Base-by-base conservation (phyloP, 2,113 vertebrate genomes). In the Crotalus helleri region DNA sequence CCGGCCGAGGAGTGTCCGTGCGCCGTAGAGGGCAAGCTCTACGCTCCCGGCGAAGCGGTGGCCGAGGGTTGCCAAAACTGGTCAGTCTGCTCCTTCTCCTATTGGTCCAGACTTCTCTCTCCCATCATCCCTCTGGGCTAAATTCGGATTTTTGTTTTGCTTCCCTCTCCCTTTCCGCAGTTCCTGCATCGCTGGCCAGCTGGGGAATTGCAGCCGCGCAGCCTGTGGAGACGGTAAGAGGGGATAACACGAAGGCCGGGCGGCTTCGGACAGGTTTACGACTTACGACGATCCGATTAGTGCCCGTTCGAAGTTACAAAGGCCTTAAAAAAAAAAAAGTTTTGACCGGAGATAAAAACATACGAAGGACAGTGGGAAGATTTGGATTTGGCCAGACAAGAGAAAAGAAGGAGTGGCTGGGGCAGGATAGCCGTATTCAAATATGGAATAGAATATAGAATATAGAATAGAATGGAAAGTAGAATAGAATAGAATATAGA, bases 11-110 rank as follows among this genome's bases (percentile, higher is more conserved):
- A 97, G 54, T 99, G 99, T 91, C 98, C 97, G 53, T 99, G 98
- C 89, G 81, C 98, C 89, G 87, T 97, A 1, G 93, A 96, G 8
- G 98, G 98, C 5, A 93, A 93, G 87, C 97, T 98, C 87, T 96
- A 98, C 58, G 90, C 95, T 1, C 97, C 98, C 0, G 98, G 98
- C 92, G 97, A 97, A 1, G 53, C 29, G 0, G 97, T 98, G 55
- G 53, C 93, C n/a, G 94, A 51, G n/a, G 97, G 96, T 33, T 99
- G 99, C 89, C 98, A 98, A 94, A 99, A 98, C 94, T 99, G 98
- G 98, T 98, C 93, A 95, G 96, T 91, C 58, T 59, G 0, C 4
- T 4, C 1, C 23, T 0, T 1, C 17, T 17, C 5, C 64, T 6
- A 8, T 13, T 0, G 0, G 2, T 6, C 13, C 12, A 4, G 21